phyloP scores from a whole-genome alignment of 2,888 invertebrate genomes.

The Thecophora atra region DNA sequence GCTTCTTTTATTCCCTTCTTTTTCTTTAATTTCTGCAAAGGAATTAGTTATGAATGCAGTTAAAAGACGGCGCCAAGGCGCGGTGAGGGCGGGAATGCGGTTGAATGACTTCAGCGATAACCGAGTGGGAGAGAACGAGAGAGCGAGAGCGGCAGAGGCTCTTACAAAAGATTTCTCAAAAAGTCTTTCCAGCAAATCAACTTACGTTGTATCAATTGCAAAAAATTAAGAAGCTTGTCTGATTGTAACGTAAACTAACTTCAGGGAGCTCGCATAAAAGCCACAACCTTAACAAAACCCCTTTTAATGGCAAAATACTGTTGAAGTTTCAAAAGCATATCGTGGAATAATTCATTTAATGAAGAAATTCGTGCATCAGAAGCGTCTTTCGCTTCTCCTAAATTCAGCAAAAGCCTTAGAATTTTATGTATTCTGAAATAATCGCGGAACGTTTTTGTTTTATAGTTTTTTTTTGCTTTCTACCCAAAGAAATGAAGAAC shows the following conservation, averaged over 20 bases:
- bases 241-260: neutral
- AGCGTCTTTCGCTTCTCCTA: no score
- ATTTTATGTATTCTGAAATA: no score
- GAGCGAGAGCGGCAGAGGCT: neutral
- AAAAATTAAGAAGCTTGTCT: neutral
- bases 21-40: conserved; percentile 12
- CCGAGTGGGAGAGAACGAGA: neutral
- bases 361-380: no score
- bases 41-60: conserved; percentile 27
- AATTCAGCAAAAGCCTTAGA: no score
- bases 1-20: conserved; percentile 13
- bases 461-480: no score
- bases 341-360: no score
- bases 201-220: conserved; percentile 10
- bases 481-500: no score
- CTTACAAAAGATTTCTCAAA: conserved; percentile 23
- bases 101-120: conserved; percentile 7
- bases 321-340: no score
- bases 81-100: neutral
- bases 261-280: neutral
- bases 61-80: neutral
- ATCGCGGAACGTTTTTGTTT: no score
- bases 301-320: neutral
- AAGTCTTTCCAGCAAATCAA: conserved; percentile 14
- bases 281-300: no score